Evolutionary conservation across 2,888 invertebrate species (phyloP), one percentile per base, ranked within the genome.

Genomic region (Arge pagana): DNA sequence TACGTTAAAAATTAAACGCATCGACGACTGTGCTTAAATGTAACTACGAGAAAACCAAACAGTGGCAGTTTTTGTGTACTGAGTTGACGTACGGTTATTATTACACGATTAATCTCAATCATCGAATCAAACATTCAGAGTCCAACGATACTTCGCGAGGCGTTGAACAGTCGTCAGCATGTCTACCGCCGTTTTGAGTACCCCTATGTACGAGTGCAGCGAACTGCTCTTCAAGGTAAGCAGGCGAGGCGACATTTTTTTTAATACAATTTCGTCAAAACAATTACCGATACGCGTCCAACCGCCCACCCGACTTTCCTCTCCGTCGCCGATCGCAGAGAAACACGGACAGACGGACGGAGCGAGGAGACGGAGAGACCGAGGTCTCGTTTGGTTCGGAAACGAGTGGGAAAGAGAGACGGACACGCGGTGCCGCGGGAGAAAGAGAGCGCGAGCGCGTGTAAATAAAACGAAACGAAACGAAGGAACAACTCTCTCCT

Each of bases 171-270:
- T 54, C 48, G 59, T 61, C 79, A 83, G 77, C 75, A 88, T 88
- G 88, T 88, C 88, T 80, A 86, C 88, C 67, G 87, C 87, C 77
- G 86, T 88, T 78, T 87, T 88, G 87, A 84, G 85, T 79, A 74
- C 84, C 79, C 83, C 87, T 74, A 83, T 86, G 81, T 87, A 85
- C 80, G 87, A 87, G 72, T 86, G 87, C 81, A 85, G 84, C 81
- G 87, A 88, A 78, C 82, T 85, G 78, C 80, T 86, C 70, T 82
- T 85, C 77, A 87, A 87, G 86, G 87, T 87, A 83, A 79, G 61
- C 52, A 13, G 18, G 19, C 10, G 16, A 33, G n/a, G n/a, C n/a
- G n/a, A n/a, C n/a, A n/a, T n/a, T n/a, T n/a, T n/a, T n/a, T n/a
- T n/a, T n/a, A n/a, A n/a, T n/a, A n/a, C n/a, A n/a, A n/a, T n/a